Percentiles rank a stretch among this genome's conserved stretches.
Evolutionary conservation across 2,888 invertebrate species (phyloP).

Genomic region (Lycaena phlaeas): DNA sequence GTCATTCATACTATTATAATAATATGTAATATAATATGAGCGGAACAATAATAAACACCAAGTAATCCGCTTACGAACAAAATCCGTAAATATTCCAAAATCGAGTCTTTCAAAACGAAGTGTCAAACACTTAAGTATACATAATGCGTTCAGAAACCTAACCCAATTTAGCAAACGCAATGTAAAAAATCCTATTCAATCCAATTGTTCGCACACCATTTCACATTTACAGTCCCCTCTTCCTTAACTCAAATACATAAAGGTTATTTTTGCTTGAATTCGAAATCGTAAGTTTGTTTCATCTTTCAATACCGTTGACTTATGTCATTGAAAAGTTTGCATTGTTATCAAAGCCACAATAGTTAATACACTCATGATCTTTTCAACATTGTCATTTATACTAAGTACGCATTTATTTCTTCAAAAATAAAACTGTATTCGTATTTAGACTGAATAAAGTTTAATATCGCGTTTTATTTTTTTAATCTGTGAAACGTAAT

Average conservation of each 20-base stretch:
- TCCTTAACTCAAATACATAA: background rate
- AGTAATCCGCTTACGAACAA: conserved; percentile 51
- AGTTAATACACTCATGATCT: conserved; percentile 66
- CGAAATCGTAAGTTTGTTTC: conserved; percentile 12
- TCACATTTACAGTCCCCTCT: background rate
- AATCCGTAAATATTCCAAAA: conserved; percentile 40
- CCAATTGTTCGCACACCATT: conserved; percentile 14
- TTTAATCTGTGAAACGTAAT: conserved; percentile 2
- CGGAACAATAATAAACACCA: conserved; percentile 44
- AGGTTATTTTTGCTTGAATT: background rate
- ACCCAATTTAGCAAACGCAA: conserved; percentile 47
- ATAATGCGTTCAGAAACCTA: conserved; percentile 44
- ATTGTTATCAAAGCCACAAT: conserved; percentile 48
- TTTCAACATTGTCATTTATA: conserved; percentile 65
- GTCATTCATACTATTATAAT: too few relatives aligned
- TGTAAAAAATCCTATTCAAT: conserved; percentile 18
- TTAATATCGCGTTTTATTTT: conserved; percentile 16
- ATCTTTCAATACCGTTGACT: conserved; percentile 46
- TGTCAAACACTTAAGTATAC: conserved; percentile 39
- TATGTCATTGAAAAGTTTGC: conserved; percentile 39
- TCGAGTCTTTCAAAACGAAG: conserved; percentile 25
- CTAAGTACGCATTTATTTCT: conserved; percentile 51
- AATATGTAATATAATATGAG: too few relatives aligned
- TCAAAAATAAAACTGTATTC: too few relatives aligned
- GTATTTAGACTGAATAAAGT: conserved; percentile 20